Evolutionary conservation across 2,888 invertebrate species (phyloP).

Genomic region (Halocaridina rubra): DNA sequence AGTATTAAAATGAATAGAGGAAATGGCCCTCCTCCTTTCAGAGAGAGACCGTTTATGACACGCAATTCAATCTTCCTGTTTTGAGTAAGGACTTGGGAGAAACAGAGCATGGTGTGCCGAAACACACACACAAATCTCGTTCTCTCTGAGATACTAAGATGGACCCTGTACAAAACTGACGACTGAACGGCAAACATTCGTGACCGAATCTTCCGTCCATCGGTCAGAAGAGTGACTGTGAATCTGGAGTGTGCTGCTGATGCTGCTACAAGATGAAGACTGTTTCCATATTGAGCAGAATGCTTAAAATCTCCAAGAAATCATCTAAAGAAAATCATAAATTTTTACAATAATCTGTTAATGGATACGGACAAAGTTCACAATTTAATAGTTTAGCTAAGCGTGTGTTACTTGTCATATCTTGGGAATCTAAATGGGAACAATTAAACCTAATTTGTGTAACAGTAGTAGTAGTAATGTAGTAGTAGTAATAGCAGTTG

Average conservation of each 20-base stretch:
- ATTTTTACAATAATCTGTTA: no score
- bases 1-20: no score
- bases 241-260: background rate
- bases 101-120: background rate
- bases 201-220: background rate
- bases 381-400: no score
- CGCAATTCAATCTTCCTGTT: no score
- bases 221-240: background rate
- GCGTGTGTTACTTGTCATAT: background rate
- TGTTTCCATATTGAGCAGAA: conserved; percentile 3
- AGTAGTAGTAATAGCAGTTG: no score
- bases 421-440: background rate
- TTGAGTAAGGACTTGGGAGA: no score
- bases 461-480: no score
- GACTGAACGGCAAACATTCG: conserved; percentile 7
- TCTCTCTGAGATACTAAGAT: conserved; percentile 15
- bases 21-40: no score
- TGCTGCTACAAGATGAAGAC: background rate
- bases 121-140: background rate
- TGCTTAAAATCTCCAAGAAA: conserved; percentile 3
- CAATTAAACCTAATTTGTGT: background rate
- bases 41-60: no score
- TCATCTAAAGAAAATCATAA: background rate
- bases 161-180: conserved; percentile 34
- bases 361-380: no score